phyloP scores from a whole-genome alignment of 1,140 invertebrate genomes.

The Drosophila chauvacae region DNA sequence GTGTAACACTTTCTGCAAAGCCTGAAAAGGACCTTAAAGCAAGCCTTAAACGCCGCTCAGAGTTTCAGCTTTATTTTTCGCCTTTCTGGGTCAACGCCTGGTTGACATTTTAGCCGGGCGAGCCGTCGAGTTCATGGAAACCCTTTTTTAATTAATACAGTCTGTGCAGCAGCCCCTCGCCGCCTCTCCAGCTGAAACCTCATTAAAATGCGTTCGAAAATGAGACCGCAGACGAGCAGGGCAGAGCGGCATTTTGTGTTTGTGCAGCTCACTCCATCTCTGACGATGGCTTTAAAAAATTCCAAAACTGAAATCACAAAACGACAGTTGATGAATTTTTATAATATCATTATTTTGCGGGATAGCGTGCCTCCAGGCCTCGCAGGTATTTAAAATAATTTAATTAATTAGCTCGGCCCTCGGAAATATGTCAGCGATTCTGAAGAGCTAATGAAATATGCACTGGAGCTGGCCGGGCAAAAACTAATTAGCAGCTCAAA shows the following conservation, averaged over 20 bases:
- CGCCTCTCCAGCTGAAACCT: conserved; percentile 51
- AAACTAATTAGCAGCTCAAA: conserved; percentile 35
- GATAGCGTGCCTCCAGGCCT: background rate
- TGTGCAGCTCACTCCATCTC: conserved; percentile 30
- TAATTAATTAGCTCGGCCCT: conserved; percentile 33
- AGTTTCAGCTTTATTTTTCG: conserved; percentile 35
- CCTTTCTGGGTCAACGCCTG: conserved; percentile 65
- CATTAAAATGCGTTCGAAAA: conserved; percentile 73
- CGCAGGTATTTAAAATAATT: conserved; percentile 50
- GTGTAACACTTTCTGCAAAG: conserved; percentile 53
- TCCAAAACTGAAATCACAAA: conserved; percentile 61
- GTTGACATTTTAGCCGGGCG: conserved; percentile 55
- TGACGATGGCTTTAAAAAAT: conserved; percentile 31
- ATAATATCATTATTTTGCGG: conserved; percentile 20
- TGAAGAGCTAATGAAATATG: conserved; percentile 41
- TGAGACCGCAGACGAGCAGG: conserved; percentile 26
- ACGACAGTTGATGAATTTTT: conserved; percentile 65
- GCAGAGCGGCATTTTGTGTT: conserved; percentile 30
- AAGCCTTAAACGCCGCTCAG: conserved; percentile 45
- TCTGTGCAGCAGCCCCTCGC: conserved; percentile 25
- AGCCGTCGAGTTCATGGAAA: conserved; percentile 55
- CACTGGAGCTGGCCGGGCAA: conserved; percentile 1
- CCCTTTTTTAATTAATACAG: conserved; percentile 80
- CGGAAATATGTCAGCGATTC: conserved; percentile 40
- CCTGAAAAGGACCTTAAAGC: conserved; percentile 55